Conservation (phyloP, 1,140 invertebrate species). For the Cataglyphis hispanica region DNA sequence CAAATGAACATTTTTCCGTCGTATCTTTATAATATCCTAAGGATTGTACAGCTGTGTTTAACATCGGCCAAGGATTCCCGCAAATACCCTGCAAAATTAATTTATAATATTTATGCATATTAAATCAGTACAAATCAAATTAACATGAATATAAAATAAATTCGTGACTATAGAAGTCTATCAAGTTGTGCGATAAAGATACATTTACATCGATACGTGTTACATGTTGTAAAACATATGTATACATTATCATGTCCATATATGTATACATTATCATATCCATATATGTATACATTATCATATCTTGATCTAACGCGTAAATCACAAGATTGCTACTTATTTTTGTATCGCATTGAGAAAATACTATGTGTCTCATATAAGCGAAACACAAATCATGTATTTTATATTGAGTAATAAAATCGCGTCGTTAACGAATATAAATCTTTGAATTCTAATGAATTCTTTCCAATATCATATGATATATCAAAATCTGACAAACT, state of each 20-base stretch:
- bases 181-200: background rate
- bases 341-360: background rate
- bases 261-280: background rate
- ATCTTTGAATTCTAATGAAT: background rate
- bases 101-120: slow-evolving; percentile 5
- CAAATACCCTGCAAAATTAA: slow-evolving; percentile 87
- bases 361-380: background rate
- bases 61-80: slow-evolving; percentile 89
- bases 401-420: background rate
- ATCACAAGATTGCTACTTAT: background rate
- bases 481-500: slow-evolving; percentile 6
- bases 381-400: background rate
- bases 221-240: background rate
- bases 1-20: slow-evolving; percentile 82
- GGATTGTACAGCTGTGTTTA: slow-evolving; percentile 87
- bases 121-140: background rate
- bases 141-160: background rate
- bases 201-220: background rate
- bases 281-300: background rate
- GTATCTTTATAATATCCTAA: slow-evolving; percentile 83
- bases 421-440: background rate
- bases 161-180: background rate
- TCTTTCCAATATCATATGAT: background rate
- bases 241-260: background rate
- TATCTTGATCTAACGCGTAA: background rate